Evolutionary conservation across 1,140 invertebrate species (phyloP), one percentile per base, ranked within the genome.

Genomic region (Odontomachus brunneus): DNA sequence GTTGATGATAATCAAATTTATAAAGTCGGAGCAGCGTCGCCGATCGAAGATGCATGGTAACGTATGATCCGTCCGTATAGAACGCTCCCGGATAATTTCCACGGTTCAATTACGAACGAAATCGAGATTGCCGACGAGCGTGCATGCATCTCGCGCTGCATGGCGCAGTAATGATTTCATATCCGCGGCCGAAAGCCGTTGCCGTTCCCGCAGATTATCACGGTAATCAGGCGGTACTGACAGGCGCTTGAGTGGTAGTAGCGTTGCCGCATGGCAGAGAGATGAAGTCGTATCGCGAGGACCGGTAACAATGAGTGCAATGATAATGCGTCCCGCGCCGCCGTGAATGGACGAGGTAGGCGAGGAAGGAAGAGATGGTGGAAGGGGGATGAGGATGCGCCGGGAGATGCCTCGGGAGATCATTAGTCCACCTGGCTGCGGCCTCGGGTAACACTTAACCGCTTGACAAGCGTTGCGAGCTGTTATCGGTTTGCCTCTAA

Each of bases 391-490:
- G 66, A 73, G 60, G 66, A 85, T 73, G 89, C 33, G 75, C 33
- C 67, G 82, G 86, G 81, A 72, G 33, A 84, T 89, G 89, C 90
- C 87, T 82, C 91, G 26, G 89, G 90, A 89, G 89, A 90, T 92
- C 91, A 92, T 92, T 92, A 92, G 91, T 88, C 86, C 87, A 89
- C 85, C 85, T 87, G 88, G 86, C 86, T 67, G 86, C 82, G 84
- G 85, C 85, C 82, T 53, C 76, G 69, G 85, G 88, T 84, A 84
- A 89, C 87, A 89, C 85, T 87, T 87, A 82, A 90, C 85, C 74
- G 82, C 87, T 89, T 89, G 88, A 89, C 88, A 89, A 90, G 85
- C 88, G 69, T 89, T 87, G 81, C 83, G 84, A 69, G 80, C 89
- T 86, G 82, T 90, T 90, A 90, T 90, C 85, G 87, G 84, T 88